Conservation (phyloP, 2,113 vertebrate genomes). For the Scalopus aquaticus region DNA sequence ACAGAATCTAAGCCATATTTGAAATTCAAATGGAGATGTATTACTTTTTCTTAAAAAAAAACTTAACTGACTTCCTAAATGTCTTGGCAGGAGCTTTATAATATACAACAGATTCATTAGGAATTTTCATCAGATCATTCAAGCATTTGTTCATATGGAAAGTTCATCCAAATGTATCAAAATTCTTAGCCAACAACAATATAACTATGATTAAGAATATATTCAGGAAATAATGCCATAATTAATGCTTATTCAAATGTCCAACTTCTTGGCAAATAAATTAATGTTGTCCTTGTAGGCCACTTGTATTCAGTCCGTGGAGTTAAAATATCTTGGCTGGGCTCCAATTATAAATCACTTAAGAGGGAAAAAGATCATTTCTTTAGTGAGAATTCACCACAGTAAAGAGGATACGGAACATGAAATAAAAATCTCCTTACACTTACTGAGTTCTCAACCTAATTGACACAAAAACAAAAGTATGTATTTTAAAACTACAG, state of each 20-base stretch:
- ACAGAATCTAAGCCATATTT: slow-evolving; percentile 61
- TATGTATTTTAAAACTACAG: slow-evolving; percentile 33
- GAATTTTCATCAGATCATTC: slow-evolving; percentile 69
- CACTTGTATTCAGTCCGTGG: slow-evolving; percentile 70
- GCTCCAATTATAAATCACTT: slow-evolving; percentile 80
- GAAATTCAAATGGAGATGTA: slow-evolving; percentile 70
- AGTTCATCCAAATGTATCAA: slow-evolving; percentile 74
- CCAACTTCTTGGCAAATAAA: slow-evolving; percentile 70
- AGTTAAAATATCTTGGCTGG: slow-evolving; percentile 81
- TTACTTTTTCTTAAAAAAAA: slow-evolving; percentile 43
- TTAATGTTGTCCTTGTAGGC: slow-evolving; percentile 79
- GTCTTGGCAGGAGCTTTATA: slow-evolving; percentile 69
- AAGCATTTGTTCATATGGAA: slow-evolving; percentile 73
- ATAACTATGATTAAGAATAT: slow-evolving; percentile 69
- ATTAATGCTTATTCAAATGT: slow-evolving; percentile 74
- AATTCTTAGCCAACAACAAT: slow-evolving; percentile 68
- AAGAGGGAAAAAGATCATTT: slow-evolving; percentile 79
- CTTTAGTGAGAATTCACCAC: slow-evolving; percentile 82
- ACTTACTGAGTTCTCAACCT: slow-evolving; percentile 74
- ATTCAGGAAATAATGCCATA: slow-evolving; percentile 50
- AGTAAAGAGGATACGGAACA: slow-evolving; percentile 76
- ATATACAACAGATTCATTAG: slow-evolving; percentile 68
- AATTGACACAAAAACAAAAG: slow-evolving; percentile 61
- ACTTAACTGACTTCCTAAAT: slow-evolving; percentile 73
- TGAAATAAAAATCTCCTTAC: slow-evolving; percentile 69